These are phyloP conservation scores for Synanthedon andrenaeformis DNA, from an alignment of 2,888 invertebrate species.

Conservation along the genomic window DNA sequence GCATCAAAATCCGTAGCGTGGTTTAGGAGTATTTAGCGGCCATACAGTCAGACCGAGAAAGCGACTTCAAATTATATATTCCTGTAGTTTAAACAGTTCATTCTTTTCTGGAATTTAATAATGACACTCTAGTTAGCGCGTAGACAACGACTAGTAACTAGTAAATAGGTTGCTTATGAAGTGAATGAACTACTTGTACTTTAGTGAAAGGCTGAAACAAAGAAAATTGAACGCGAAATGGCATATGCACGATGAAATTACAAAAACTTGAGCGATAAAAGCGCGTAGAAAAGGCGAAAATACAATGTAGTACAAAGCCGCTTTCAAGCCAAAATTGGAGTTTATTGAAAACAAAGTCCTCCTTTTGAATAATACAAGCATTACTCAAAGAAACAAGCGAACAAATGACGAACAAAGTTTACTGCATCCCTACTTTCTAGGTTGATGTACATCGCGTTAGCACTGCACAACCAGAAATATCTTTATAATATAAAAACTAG, in stretches of 20 bases:
- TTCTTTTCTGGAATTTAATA: no score
- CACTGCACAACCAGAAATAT: background rate
- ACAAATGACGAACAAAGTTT: conserved; percentile 3
- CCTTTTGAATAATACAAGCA: background rate
- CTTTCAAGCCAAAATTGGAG: background rate
- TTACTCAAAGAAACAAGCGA: background rate
- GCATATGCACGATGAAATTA: background rate
- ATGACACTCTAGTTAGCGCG: no score
- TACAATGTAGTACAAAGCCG: background rate
- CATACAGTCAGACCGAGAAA: no score
- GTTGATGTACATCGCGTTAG: background rate
- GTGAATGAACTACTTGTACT: background rate
- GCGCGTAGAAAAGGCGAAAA: background rate
- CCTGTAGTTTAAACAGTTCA: no score
- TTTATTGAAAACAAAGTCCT: conserved; percentile 1
- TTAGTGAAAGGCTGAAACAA: background rate
- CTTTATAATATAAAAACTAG: no score
- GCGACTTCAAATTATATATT: no score
- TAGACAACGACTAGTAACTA: no score
- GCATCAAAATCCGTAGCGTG: no score
- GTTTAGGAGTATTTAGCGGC: no score
- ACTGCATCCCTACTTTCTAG: conserved; percentile 3
- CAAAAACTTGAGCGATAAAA: background rate
- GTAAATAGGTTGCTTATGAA: no score
- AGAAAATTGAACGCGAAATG: background rate